phyloP scores from a whole-genome alignment of 2,888 invertebrate genomes.

The Rhogogaster chlorosoma region DNA sequence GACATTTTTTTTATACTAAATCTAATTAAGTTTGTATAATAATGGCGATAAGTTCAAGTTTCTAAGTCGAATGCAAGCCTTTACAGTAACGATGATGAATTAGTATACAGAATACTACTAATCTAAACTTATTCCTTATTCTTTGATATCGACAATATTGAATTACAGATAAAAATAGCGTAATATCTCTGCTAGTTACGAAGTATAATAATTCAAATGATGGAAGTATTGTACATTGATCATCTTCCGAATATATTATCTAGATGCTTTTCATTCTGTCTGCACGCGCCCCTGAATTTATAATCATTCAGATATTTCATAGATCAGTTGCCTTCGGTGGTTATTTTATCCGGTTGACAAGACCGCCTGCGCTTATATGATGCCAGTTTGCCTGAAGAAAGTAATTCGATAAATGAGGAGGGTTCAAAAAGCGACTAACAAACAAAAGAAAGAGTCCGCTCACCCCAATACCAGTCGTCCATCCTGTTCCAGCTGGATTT shows the following conservation, averaged over 20 bases:
- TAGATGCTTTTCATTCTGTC: background rate
- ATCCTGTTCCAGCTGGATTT: slow-evolving; percentile 88
- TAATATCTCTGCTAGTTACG: background rate
- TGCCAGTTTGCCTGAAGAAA: slow-evolving; percentile 74
- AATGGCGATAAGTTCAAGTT: background rate
- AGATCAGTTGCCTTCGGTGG: background rate
- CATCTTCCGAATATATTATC: background rate
- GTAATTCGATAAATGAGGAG: background rate
- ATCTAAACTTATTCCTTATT: background rate
- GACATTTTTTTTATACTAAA: background rate
- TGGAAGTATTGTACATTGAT: slow-evolving; percentile 26
- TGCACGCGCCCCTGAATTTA: background rate
- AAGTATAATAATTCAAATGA: background rate
- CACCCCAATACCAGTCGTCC: slow-evolving; percentile 86
- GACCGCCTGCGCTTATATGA: slow-evolving; percentile 69
- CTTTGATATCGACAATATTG: background rate
- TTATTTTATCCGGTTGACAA: slow-evolving; percentile 66
- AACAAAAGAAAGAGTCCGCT: slow-evolving; percentile 62
- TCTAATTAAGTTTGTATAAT: background rate
- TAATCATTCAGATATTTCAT: slow-evolving; percentile 13
- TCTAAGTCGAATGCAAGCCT: background rate
- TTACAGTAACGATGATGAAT: background rate
- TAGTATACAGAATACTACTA: background rate
- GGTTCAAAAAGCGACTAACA: background rate
- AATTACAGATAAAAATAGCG: slow-evolving; percentile 29